These are phyloP conservation scores for Ditylenchus weischeri DNA, from an alignment of 2,888 invertebrate genomes.

Conservation along the genomic window DNA sequence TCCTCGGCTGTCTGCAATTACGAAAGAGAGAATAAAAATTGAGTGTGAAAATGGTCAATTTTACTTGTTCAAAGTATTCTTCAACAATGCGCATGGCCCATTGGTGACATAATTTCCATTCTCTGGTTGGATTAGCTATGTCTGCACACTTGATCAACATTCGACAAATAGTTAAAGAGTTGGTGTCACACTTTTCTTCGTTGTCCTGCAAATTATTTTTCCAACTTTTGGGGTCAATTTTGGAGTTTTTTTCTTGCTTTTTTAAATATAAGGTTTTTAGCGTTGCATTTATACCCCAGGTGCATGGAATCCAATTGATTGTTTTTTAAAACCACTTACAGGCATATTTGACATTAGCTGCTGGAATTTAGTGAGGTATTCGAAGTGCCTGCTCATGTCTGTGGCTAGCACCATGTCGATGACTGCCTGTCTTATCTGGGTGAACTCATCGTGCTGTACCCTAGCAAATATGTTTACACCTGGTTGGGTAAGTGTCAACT, in stretches of 20 bases:
- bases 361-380: conserved; percentile 87
- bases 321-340: not conserved
- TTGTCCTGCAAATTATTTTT: conserved; percentile 22
- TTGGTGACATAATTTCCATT: conserved; percentile 73
- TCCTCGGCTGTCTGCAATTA: conserved; percentile 83
- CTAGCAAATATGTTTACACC: conserved; percentile 84
- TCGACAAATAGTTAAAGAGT: conserved; percentile 55
- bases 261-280: too few species aligned
- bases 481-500: conserved; percentile 70
- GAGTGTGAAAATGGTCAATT: too few species aligned
- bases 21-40: not conserved
- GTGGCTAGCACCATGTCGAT: conserved; percentile 96
- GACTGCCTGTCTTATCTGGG: conserved; percentile 80
- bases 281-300: too few species aligned
- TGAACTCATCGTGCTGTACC: conserved; percentile 75
- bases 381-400: conserved; percentile 98
- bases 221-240: not conserved
- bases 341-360: conserved; percentile 39
- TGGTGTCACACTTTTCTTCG: conserved; percentile 52
- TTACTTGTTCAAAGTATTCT: conserved; percentile 87
- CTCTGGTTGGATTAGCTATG: conserved; percentile 91
- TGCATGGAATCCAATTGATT: not conserved
- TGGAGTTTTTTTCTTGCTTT: not conserved
- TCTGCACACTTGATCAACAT: conserved; percentile 86
- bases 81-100: conserved; percentile 95